A percentile compares a stretch with the other conserved stretches of the same genome.
These are phyloP conservation scores for Xylota sylvarum DNA, from an alignment of 2,888 invertebrate genomes.

Conservation along the genomic window DNA sequence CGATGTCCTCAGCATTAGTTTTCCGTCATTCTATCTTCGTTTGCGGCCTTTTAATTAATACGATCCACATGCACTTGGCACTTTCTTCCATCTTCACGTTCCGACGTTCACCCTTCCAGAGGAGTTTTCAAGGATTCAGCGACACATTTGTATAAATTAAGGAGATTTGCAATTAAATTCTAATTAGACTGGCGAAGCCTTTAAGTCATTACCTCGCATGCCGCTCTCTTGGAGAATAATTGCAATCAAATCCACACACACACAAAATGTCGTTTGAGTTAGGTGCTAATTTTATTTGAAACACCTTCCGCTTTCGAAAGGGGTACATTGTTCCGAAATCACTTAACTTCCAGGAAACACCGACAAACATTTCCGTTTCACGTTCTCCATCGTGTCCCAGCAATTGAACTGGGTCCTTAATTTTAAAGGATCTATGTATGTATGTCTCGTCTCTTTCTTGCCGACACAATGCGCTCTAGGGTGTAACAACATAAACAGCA, in stretches of 20 bases:
- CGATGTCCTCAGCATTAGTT: slow-evolving; percentile 31
- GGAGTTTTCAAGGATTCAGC: background rate
- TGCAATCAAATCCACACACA: slow-evolving; percentile 8
- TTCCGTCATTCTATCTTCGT: background rate
- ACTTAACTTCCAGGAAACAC: background rate
- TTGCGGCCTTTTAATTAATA: slow-evolving; percentile 46
- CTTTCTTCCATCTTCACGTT: background rate
- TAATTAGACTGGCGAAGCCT: slow-evolving; percentile 37
- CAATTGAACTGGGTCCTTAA: slow-evolving; percentile 20
- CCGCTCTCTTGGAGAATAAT: background rate
- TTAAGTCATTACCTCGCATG: slow-evolving; percentile 18
- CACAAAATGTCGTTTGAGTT: slow-evolving; percentile 27
- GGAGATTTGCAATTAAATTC: slow-evolving; percentile 53
- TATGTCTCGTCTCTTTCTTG: background rate
- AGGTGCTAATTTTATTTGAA: slow-evolving; percentile 44
- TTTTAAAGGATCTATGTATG: slow-evolving; percentile 40
- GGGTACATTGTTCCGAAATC: background rate
- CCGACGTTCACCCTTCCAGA: background rate
- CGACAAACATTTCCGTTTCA: slow-evolving; percentile 14
- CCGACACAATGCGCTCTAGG: slow-evolving; percentile 4
- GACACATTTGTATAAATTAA: slow-evolving; percentile 32
- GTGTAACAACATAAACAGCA: slow-evolving; percentile 71
- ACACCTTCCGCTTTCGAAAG: slow-evolving; percentile 15
- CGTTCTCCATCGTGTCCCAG: background rate
- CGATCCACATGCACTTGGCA: background rate